Percentiles rank a stretch among this genome's conserved stretches.
Evolutionary conservation across 2,113 vertebrate genomes (phyloP).

Genomic region (Dissostichus mawsoni): DNA sequence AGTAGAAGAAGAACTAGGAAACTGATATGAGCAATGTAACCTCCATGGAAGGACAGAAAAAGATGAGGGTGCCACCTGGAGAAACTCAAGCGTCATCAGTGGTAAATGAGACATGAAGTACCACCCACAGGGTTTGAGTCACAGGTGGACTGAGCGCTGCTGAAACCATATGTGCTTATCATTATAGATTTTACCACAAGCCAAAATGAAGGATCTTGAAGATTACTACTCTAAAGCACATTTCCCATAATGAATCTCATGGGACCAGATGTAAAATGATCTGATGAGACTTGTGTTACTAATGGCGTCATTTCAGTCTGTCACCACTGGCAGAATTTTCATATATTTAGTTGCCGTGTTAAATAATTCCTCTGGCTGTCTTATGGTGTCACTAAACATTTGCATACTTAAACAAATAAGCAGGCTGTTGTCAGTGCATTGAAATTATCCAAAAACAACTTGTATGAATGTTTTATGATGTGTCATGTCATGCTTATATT

Average conservation of each 20-base stretch:
- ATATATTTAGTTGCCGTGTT: neutral
- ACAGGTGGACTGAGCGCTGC: constrained; percentile 26
- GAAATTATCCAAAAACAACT: neutral
- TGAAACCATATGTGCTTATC: neutral
- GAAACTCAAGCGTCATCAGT: constrained; percentile 39
- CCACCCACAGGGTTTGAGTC: constrained; percentile 26
- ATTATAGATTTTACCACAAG: neutral
- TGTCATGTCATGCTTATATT: neutral
- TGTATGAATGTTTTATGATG: neutral
- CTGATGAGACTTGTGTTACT: neutral
- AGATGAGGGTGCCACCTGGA: constrained; percentile 43
- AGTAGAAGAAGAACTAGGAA: neutral
- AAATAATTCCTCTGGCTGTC: neutral
- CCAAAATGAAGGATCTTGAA: neutral
- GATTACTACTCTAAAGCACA: neutral
- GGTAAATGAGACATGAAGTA: constrained; percentile 15
- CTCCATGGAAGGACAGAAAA: constrained; percentile 10
- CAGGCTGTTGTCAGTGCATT: neutral
- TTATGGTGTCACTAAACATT: neutral
- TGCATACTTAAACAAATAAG: neutral
- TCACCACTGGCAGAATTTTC: neutral
- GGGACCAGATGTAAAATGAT: neutral
- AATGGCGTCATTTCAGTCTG: neutral
- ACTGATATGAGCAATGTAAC: constrained; percentile 21
- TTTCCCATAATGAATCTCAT: neutral